Conservation (phyloP, 2,113 vertebrate species). For the Oryzias curvinotus region DNA sequence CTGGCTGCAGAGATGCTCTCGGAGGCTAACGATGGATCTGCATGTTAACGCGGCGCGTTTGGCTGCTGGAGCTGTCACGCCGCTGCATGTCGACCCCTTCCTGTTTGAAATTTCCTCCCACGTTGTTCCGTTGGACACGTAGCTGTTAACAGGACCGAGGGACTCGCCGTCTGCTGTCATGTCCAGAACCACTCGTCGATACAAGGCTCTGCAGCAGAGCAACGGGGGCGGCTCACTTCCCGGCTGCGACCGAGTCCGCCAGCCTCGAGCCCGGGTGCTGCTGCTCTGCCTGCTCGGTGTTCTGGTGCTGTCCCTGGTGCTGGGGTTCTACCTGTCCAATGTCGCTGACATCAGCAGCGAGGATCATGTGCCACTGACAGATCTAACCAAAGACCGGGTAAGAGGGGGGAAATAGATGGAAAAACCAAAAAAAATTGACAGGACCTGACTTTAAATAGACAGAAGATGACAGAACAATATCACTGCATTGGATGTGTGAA, state of each 20-base stretch:
- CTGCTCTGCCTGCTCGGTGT: conserved; percentile 67
- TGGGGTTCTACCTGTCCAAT: conserved; percentile 71
- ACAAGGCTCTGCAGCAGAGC: conserved; percentile 59
- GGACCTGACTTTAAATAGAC: too few relatives aligned
- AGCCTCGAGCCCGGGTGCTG: conserved; percentile 66
- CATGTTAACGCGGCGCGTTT: neutral
- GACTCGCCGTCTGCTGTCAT: conserved; percentile 39
- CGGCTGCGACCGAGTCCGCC: conserved; percentile 54
- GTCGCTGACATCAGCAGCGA: conserved; percentile 28
- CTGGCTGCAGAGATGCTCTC: too few relatives aligned
- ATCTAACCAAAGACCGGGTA: conserved; percentile 72
- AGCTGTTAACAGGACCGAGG: conserved; percentile 7
- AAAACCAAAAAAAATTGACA: too few relatives aligned
- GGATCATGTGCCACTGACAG: conserved; percentile 31
- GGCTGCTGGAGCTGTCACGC: neutral
- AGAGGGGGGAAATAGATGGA: neutral
- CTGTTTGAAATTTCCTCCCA: conserved; percentile 24
- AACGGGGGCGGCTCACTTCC: conserved; percentile 38
- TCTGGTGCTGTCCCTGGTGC: conserved; percentile 65
- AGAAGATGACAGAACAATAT: too few relatives aligned
- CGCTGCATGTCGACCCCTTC: conserved; percentile 30
- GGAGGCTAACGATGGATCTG: too few relatives aligned
- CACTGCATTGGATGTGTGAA: too few relatives aligned
- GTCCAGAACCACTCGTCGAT: conserved; percentile 69
- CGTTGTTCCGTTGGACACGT: conserved; percentile 56